Evolutionary conservation across 2,797 vertebrate genomes (phyloP), one percentile per base, ranked within the genome.

Genomic region (Coccyzus lansbergi): DNA sequence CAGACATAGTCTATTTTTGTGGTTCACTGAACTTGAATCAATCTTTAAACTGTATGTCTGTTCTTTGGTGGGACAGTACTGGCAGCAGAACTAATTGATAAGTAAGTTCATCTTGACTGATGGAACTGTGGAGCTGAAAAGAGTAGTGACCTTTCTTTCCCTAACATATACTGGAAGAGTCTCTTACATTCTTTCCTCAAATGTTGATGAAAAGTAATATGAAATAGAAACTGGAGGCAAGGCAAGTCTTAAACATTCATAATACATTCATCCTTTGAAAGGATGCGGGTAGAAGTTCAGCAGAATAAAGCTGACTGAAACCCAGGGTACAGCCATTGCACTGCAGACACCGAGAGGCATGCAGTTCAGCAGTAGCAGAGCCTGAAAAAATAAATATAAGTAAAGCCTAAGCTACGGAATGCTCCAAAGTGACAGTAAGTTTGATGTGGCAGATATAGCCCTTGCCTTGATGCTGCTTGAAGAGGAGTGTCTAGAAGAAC

Each of bases 381-480:
- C 15, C 53, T 44, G 20, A 25, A 74, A 72, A 94, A 71, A 83
- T 44, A 68, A 85, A 63, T 34, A 77, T 22, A 44, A 24, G 31
- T 60, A 90, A 86, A 91, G 16, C 26, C 28, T 36, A 56, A 93
- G 80, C 49, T 78, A 56, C 67, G 56, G 53, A 60, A 40, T 60
- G 33, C 36, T 90, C 60, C 38, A 44, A 38, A 86, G 48, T 64
- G 68, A 77, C 79, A 85, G 36, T 4, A 83, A 90, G 53, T 90
- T 90, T 91, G 81, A 77, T 64, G 40, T 64, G 83, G 33, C 56
- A 88, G 64, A 77, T 91, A 70, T 4, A 91, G 70, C 28, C 60
- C 88, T 80, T 68, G 44, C 60, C 60, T 91, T 83, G 62, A 69
- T 91, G 52, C 49, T 83, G 31, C 36, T 94, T 29, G n/a, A 89